phyloP scores from a whole-genome alignment of 2,888 invertebrate species.

The Dascillus cervinus region DNA sequence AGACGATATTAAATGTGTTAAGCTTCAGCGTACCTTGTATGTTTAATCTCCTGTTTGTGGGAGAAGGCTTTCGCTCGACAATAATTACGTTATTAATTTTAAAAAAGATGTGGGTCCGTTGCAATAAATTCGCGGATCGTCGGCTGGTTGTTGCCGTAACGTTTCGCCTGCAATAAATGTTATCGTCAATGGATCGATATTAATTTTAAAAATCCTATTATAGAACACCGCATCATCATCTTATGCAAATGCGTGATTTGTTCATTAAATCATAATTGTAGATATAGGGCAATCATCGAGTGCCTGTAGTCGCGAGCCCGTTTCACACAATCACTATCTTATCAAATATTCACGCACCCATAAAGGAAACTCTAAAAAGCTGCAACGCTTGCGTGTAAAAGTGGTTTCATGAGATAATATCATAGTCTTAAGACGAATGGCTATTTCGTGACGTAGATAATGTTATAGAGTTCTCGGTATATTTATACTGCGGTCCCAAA shows the following conservation, averaged over 20 bases:
- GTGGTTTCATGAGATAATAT: constrained; percentile 26
- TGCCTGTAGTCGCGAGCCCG: constrained; percentile 6
- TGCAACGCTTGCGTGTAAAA: constrained; percentile 17
- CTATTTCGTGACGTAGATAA: constrained; percentile 25
- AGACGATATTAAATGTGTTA: constrained; percentile 17
- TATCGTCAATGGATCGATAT: too few species aligned
- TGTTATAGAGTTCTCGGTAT: constrained; percentile 13
- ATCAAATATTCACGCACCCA: constrained; percentile 4
- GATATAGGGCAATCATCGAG: constrained; percentile 21
- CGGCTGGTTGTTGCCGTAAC: too few species aligned
- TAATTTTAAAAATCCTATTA: background rate
- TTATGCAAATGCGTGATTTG: constrained; percentile 24
- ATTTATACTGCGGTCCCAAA: constrained; percentile 11
- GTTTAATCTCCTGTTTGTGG: constrained; percentile 10
- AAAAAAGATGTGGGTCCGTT: too few species aligned
- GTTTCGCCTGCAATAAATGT: too few species aligned
- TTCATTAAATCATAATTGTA: constrained; percentile 26
- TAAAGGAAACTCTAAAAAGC: constrained; percentile 2
- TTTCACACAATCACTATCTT: constrained; percentile 9
- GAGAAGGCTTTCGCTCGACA: constrained; percentile 7
- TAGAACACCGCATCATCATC: constrained; percentile 12
- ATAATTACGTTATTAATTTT: constrained; percentile 11
- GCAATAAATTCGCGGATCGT: too few species aligned
- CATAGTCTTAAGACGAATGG: constrained; percentile 24
- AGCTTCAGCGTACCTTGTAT: constrained; percentile 12